Conservation (phyloP, 2,797 vertebrate species). For the Poecilia velifera region DNA sequence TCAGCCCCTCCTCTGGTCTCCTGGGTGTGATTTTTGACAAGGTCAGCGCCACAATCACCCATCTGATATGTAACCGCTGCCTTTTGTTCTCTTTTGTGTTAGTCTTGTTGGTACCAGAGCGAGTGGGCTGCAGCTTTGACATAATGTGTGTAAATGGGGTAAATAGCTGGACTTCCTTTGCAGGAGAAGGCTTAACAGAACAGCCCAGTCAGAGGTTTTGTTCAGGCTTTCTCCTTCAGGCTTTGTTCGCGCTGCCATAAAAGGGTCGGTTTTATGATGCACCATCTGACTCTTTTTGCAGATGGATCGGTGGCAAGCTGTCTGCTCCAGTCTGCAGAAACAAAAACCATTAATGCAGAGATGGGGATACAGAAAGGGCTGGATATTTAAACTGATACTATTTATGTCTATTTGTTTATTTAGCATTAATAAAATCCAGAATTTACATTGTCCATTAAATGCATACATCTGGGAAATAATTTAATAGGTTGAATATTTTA, state of each 20-base stretch:
- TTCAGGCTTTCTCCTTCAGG: neutral
- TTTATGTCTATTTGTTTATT: neutral
- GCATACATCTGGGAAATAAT: neutral
- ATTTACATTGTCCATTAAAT: neutral
- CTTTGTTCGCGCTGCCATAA: neutral
- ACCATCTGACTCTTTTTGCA: slow-evolving; percentile 9
- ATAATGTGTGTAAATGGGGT: neutral
- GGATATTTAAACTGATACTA: neutral
- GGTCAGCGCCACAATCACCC: slow-evolving; percentile 57
- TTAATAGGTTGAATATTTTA: neutral
- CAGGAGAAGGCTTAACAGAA: neutral
- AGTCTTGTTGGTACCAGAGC: neutral
- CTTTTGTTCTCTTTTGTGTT: slow-evolving; percentile 43
- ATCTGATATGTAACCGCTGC: slow-evolving; percentile 33
- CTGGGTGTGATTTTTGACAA: slow-evolving; percentile 58
- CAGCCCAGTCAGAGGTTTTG: neutral
- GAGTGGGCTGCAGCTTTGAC: neutral
- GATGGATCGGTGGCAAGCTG: slow-evolving; percentile 2
- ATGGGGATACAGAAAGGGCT: neutral
- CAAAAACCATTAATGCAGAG: neutral
- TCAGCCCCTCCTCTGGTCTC: slow-evolving; percentile 41
- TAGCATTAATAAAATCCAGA: neutral
- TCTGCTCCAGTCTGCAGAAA: neutral
- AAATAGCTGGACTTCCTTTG: neutral
- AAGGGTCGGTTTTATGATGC: slow-evolving; percentile 7